Evolutionary conservation across 1,140 invertebrate species (phyloP), one percentile per base, ranked within the genome.

Genomic region (Condylostylus longicornis): DNA sequence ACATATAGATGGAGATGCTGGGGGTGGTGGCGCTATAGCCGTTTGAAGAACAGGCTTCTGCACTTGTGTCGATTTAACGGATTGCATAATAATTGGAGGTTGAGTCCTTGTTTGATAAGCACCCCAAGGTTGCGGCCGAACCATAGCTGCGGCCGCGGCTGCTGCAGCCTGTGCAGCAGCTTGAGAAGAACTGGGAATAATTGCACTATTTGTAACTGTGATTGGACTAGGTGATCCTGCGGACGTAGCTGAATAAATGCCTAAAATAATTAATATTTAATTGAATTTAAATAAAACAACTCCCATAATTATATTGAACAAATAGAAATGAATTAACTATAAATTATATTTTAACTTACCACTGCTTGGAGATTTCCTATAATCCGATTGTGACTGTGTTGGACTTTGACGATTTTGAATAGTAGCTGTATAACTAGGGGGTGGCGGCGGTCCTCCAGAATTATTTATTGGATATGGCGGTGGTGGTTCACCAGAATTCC

Each of bases 1-100:
- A 21, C 53, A 56, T 1, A 60, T 58, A 22, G 60, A 61, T 4
- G 67, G 59, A 28, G 68, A 60, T 2, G 67, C 62, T 5, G 82
- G 82, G 1, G 79, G 72, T 1, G 80, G 77, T 0, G 88, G 87
- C 12, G 86, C 87, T 7, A 90, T 86, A 1, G 90, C 90, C 5
- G 88, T 94, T 58, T 94, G 89, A 23, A 93, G 62, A 1, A 91
- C 74, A 0, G 90, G 90, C 60, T 94, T 94, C 51, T 90, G 84
- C 5, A 93, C 87, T 58, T 89, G 85, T 1, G 85, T 90, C 66
- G 84, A 89, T 54, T 89, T 90, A 2, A 94, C 90, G 17, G 85
- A 88, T 54, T 94, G 88, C 88, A 94, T 93, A 21, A 94, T 91
- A 38, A 94, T 86, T 1, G 87, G 88, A 12, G 85, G 78, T 51